Conservation (phyloP, 2,888 invertebrate species). For the Parelbella ahira region DNA sequence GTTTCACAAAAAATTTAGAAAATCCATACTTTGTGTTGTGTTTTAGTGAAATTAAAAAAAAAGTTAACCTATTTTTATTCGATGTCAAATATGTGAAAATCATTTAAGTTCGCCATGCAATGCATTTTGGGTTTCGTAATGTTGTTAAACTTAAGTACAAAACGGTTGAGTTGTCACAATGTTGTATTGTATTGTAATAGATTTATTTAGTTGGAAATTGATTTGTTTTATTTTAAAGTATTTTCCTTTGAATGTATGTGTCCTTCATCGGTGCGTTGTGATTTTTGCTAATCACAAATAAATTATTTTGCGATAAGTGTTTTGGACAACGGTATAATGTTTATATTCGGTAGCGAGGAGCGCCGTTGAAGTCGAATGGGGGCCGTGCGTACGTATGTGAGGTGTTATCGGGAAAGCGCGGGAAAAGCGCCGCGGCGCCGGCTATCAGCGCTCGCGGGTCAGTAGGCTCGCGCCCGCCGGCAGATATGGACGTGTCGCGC, state of each 20-base stretch:
- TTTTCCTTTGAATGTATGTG: conserved; percentile 18
- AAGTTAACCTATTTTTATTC: neutral
- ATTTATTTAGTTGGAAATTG: conserved; percentile 50
- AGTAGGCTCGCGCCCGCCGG: conserved; percentile 72
- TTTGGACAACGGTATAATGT: conserved; percentile 32
- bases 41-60: no score
- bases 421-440: conserved; percentile 56
- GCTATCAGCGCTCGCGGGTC: conserved; percentile 43
- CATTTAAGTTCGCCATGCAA: conserved; percentile 9
- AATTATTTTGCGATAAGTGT: conserved; percentile 57
- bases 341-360: conserved; percentile 38
- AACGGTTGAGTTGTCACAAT: conserved; percentile 47
- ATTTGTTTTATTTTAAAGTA: conserved; percentile 49
- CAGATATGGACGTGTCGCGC: conserved; percentile 65
- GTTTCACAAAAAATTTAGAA: no score
- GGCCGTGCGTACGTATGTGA: conserved; percentile 35
- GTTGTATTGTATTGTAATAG: conserved; percentile 52
- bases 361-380: conserved; percentile 58
- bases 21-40: no score
- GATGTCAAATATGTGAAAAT: neutral
- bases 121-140: conserved; percentile 39
- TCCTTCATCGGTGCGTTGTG: conserved; percentile 26
- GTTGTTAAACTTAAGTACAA: conserved; percentile 51
- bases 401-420: conserved; percentile 76
- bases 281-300: conserved; percentile 49